phyloP scores from a whole-genome alignment of 1,140 invertebrate species.

The Anastatus disparis region DNA sequence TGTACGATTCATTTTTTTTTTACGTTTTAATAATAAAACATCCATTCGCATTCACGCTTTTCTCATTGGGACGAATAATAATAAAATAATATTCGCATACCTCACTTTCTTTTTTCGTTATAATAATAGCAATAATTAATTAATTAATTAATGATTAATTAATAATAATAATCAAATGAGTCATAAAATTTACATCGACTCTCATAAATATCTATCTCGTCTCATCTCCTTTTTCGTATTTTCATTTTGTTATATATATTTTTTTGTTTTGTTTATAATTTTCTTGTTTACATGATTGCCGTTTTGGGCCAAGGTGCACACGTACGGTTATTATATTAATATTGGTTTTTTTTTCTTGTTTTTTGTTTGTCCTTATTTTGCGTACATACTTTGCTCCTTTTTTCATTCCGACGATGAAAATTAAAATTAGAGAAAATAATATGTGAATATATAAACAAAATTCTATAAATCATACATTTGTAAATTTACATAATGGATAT shows the following conservation, averaged over 20 bases:
- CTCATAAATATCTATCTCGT: slow-evolving; percentile 7
- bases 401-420: too few relatives aligned
- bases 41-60: neutral
- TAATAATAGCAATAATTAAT: slow-evolving; percentile 17
- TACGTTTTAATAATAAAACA: slow-evolving; percentile 22
- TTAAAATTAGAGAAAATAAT: too few relatives aligned
- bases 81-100: neutral
- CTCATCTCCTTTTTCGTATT: neutral
- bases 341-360: too few relatives aligned
- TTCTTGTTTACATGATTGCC: slow-evolving; percentile 18
- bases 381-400: too few relatives aligned
- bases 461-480: neutral
- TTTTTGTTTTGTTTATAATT: slow-evolving; percentile 23
- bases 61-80: neutral
- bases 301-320: slow-evolving; percentile 48
- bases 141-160: slow-evolving; percentile 1
- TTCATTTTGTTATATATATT: slow-evolving; percentile 5
- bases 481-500: neutral
- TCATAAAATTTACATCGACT: slow-evolving; percentile 2
- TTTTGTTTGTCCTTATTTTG: too few relatives aligned
- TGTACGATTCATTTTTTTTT: slow-evolving; percentile 15
- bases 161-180: slow-evolving; percentile 22
- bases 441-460: too few relatives aligned
- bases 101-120: neutral
- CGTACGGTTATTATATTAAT: slow-evolving; percentile 31